These are phyloP conservation scores for Cirrhinus molitorella DNA, from an alignment of 2,797 vertebrate species.

Conservation along the genomic window DNA sequence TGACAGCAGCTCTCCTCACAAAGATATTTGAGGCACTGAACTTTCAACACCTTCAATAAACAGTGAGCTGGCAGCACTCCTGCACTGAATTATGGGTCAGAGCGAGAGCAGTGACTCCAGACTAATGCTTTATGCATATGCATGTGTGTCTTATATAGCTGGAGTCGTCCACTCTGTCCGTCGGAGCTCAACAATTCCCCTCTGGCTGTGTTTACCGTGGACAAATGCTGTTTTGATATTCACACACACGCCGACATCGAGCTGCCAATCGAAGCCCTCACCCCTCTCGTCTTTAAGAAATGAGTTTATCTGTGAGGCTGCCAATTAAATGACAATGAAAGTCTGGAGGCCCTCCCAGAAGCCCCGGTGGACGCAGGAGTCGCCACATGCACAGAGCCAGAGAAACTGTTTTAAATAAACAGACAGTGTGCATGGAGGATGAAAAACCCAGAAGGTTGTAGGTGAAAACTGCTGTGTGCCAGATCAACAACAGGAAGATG, in stretches of 20 bases:
- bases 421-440: constrained; percentile 27
- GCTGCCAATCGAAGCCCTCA: constrained; percentile 51
- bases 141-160: constrained; percentile 45
- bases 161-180: constrained; percentile 8
- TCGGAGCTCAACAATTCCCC: constrained; percentile 48
- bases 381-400: neutral
- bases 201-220: constrained; percentile 55
- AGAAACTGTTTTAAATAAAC: constrained; percentile 45
- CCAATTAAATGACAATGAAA: constrained; percentile 54
- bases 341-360: neutral
- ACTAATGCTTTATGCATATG: constrained; percentile 52
- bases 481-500: neutral
- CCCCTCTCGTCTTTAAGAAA: constrained; percentile 20
- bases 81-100: constrained; percentile 33
- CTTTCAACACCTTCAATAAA: constrained; percentile 62
- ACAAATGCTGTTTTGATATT: constrained; percentile 62
- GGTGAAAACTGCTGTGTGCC: neutral
- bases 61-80: constrained; percentile 44
- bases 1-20: constrained; percentile 58
- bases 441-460: neutral
- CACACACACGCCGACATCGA: constrained; percentile 49
- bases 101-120: neutral
- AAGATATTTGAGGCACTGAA: constrained; percentile 52
- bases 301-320: constrained; percentile 41
- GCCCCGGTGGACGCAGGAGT: constrained; percentile 6